Percentiles rank a stretch among this genome's conserved stretches.
phyloP scores from a whole-genome alignment of 1,140 invertebrate genomes.

The Rhyzopertha dominica region DNA sequence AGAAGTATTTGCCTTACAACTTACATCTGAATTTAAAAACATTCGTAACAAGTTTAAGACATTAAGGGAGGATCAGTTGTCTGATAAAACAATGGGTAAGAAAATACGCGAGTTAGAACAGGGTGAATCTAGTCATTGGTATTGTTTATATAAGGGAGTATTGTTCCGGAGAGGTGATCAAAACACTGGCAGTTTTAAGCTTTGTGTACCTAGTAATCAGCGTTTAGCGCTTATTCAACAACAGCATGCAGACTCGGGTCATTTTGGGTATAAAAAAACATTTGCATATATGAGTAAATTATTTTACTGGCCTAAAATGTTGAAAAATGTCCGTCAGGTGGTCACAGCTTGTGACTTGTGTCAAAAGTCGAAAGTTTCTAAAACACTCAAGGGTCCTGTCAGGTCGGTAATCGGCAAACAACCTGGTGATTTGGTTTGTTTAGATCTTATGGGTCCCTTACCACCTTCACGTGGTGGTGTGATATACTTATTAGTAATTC shows the following conservation, averaged over 20 bases:
- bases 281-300: conserved; percentile 7
- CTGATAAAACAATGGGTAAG: not conserved
- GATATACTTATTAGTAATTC: not conserved
- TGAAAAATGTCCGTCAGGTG: conserved; percentile 4
- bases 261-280: conserved; percentile 9
- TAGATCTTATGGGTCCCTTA: conserved; percentile 4
- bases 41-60: not conserved
- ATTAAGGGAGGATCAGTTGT: not conserved
- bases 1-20: conserved; percentile 1
- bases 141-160: not conserved
- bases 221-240: not conserved
- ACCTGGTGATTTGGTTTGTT: conserved; percentile 4
- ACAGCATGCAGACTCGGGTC: conserved; percentile 4
- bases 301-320: conserved; percentile 11
- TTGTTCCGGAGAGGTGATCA: not conserved
- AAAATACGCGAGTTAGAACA: not conserved
- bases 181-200: not conserved
- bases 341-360: conserved; percentile 13
- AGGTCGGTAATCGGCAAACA: conserved; percentile 2
- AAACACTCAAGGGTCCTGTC: not conserved
- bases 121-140: not conserved
- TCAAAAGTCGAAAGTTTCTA: conserved; percentile 6
- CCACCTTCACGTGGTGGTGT: not conserved
- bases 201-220: not conserved
- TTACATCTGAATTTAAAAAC: not conserved